Conservation (phyloP, 2,888 invertebrate species). For the Xiphydria camelus region DNA sequence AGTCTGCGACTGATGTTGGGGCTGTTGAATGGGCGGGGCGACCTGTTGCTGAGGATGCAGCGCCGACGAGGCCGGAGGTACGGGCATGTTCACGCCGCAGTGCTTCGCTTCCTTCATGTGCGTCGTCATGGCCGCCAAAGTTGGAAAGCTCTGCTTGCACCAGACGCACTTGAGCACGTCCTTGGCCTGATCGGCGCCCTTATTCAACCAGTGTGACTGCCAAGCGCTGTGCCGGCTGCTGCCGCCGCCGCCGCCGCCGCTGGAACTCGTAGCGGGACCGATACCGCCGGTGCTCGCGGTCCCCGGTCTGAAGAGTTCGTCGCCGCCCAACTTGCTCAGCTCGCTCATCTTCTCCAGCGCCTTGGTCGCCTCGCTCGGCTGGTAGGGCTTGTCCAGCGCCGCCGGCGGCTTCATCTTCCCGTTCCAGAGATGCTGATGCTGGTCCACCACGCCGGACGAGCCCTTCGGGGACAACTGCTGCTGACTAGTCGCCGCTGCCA, state of each 20-base stretch:
- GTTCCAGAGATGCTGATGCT: constrained; percentile 67
- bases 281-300: constrained; percentile 57
- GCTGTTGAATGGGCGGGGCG: constrained; percentile 60
- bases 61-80: constrained; percentile 64
- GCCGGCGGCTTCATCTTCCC: constrained; percentile 78
- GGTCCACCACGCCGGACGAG: constrained; percentile 58
- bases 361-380: constrained; percentile 81
- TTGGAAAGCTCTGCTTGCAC: constrained; percentile 96
- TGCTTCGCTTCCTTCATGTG: constrained; percentile 99
- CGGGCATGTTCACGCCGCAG: constrained; percentile 85
- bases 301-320: constrained; percentile 71
- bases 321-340: constrained; percentile 81
- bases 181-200: constrained; percentile 92
- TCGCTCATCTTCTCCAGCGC: constrained; percentile 91
- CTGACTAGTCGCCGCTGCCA: constrained; percentile 67
- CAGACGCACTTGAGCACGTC: constrained; percentile 97
- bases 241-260: constrained; percentile 62
- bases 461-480: constrained; percentile 69
- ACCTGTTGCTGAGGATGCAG: constrained; percentile 59
- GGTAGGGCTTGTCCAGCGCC: constrained; percentile 50
- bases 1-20: constrained; percentile 55
- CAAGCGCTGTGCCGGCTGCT: constrained; percentile 84
- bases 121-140: constrained; percentile 89
- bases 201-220: constrained; percentile 98
- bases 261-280: constrained; percentile 22